These are phyloP conservation scores for Hipparchia sbordonii DNA, from an alignment of 2,888 invertebrate species.

Conservation along the genomic window DNA sequence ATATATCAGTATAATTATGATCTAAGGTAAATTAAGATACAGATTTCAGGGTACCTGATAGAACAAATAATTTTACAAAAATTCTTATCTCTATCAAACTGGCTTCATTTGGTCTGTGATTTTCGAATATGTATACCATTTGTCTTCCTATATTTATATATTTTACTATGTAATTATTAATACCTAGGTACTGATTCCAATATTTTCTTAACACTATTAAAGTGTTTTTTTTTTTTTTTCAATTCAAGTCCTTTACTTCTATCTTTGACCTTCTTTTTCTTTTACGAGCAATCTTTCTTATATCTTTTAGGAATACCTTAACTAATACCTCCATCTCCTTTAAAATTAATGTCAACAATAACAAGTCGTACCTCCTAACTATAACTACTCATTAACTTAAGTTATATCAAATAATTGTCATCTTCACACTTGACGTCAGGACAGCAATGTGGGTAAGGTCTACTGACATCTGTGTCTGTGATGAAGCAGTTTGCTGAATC, in stretches of 20 bases:
- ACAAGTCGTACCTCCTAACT: slow-evolving; percentile 18
- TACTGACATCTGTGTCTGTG: slow-evolving; percentile 52
- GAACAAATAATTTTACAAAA: too few species aligned
- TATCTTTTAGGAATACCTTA: not conserved
- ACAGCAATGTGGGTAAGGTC: slow-evolving; percentile 65
- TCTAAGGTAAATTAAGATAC: not conserved
- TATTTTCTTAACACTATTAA: too few species aligned
- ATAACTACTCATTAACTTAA: slow-evolving; percentile 7
- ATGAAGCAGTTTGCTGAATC: slow-evolving; percentile 54
- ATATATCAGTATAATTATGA: not conserved
- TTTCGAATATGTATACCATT: too few species aligned
- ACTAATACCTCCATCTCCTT: not conserved
- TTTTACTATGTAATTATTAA: too few species aligned
- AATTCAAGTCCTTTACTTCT: not conserved
- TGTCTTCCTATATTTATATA: too few species aligned
- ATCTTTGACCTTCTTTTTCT: not conserved
- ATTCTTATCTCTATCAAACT: too few species aligned
- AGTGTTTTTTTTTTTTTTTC: too few species aligned
- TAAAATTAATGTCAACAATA: slow-evolving; percentile 19
- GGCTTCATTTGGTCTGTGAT: too few species aligned
- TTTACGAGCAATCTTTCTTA: not conserved
- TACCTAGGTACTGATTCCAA: too few species aligned
- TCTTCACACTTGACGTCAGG: slow-evolving; percentile 55
- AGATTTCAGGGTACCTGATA: too few species aligned
- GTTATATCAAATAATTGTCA: slow-evolving; percentile 53